Evolutionary conservation across 2,888 invertebrate species (phyloP), one percentile per base, ranked within the genome.

Genomic region (Carcina quercana): DNA sequence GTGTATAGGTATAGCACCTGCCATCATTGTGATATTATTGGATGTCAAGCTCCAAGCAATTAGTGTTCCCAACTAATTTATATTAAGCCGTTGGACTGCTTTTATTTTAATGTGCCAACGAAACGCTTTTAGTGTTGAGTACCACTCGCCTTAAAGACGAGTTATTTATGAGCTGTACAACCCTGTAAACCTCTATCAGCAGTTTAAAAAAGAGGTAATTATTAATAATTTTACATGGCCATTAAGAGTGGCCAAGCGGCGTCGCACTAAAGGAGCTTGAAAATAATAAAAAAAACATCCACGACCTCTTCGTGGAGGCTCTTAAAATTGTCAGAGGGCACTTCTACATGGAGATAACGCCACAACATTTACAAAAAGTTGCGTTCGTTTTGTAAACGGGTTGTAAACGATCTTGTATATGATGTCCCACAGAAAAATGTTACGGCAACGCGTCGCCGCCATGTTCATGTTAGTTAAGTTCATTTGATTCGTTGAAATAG

Each of bases 331-430:
- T 71, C 68, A 62, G 66, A 60, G 60, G 53, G 63, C 59, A 67
- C 69, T 69, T 66, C 62, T 68, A 65, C 69, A 72, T 65, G 57
- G 58, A 68, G 74, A 75, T 75, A 76, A 74, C 58, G 59, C 50
- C 59, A 57, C 59, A 59, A 67, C 61, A 62, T 59, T 55, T 15
- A 62, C 72, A 74, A 73, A 71, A 73, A 65, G 60, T 52, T 32
- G 50, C 60, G 53, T 60, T 56, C 63, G 59, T 59, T 70, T 68
- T 68, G 71, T 74, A 69, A 76, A 73, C 76, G 68, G 65, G 74
- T 72, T 76, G 78, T 76, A 66, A 78, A 73, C 55, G 71, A 69
- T 68, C 65, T 54, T 57, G 56, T 64, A 26, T 31, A 4, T 17
- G 14, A 10, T n/a, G 20, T 20, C 10, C 20, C 8, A 20, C 20